Evolutionary conservation across 2,888 invertebrate genomes (phyloP).

Genomic region (Crematogaster levior): DNA sequence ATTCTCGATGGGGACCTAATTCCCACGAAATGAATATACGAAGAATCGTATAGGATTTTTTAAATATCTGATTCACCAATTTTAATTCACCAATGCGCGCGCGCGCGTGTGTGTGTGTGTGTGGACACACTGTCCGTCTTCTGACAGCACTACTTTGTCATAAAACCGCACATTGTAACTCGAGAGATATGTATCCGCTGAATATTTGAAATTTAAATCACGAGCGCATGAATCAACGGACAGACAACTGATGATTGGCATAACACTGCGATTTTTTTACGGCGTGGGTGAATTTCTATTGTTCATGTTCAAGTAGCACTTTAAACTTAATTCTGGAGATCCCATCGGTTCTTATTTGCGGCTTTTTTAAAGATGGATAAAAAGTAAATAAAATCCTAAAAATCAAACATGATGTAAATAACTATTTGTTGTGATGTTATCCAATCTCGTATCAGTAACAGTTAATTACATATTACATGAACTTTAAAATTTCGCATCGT

Average conservation of each 20-base stretch:
- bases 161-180: constrained; percentile 69
- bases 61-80: constrained; percentile 42
- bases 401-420: neutral
- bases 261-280: constrained; percentile 51
- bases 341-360: neutral
- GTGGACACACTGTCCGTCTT: constrained; percentile 67
- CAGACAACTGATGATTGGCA: constrained; percentile 60
- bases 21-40: constrained; percentile 23
- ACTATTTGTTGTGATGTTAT: neutral
- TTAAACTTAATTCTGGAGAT: constrained; percentile 19
- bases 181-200: constrained; percentile 64
- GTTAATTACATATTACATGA: constrained; percentile 27
- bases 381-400: neutral
- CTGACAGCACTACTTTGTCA: constrained; percentile 78
- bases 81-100: constrained; percentile 52
- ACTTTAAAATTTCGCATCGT: neutral
- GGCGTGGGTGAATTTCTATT: constrained; percentile 52
- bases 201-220: constrained; percentile 79
- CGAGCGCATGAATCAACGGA: constrained; percentile 69
- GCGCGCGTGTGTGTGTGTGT: neutral
- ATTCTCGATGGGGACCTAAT: neutral
- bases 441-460: neutral
- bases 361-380: neutral
- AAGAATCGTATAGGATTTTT: neutral
- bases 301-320: neutral